A percentile compares a stretch with the other conserved stretches of the same genome.
Evolutionary conservation across 1,140 invertebrate genomes (phyloP).

Genomic region (Drosophila orosa): DNA sequence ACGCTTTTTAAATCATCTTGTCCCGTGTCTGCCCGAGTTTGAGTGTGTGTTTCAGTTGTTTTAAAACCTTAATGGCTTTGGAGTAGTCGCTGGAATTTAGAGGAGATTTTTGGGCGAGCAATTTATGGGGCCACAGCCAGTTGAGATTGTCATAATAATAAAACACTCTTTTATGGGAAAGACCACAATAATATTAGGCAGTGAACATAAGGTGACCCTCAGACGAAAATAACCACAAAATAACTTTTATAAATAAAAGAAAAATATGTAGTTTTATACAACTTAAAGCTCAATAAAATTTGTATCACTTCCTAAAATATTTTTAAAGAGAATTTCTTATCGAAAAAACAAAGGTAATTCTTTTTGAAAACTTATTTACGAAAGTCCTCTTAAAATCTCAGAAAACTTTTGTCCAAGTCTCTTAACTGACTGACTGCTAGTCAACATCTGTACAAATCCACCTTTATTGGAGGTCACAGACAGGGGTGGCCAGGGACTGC

Average conservation of each 20-base stretch:
- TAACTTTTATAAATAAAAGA: not conserved
- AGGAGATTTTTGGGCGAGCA: not conserved
- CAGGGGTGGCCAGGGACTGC: slow-evolving; percentile 5
- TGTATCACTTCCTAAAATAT: not conserved
- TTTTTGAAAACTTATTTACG: not conserved
- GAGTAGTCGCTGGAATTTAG: slow-evolving; percentile 1
- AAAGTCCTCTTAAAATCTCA: not conserved
- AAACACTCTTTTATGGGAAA: slow-evolving; percentile 4
- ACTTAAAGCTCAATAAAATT: not conserved
- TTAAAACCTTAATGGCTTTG: slow-evolving; percentile 40
- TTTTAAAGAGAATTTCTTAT: not conserved
- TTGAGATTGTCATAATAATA: slow-evolving; percentile 23
- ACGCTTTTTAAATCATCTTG: slow-evolving; percentile 78
- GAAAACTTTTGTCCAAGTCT: not conserved
- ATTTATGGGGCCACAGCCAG: slow-evolving; percentile 12
- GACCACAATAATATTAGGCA: not conserved
- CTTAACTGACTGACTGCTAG: not conserved
- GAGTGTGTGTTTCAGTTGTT: slow-evolving; percentile 19
- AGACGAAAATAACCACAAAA: not conserved
- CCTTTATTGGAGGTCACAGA: slow-evolving; percentile 2
- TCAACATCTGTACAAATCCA: slow-evolving; percentile 11
- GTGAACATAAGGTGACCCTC: not conserved
- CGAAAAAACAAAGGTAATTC: not conserved
- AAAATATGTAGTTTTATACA: not conserved
- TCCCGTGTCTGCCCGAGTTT: slow-evolving; percentile 8